A percentile compares a stretch with the other conserved stretches of the same genome.
These are phyloP conservation scores for Diarsia brunnea DNA, from an alignment of 2,888 invertebrate species.

Conservation along the genomic window DNA sequence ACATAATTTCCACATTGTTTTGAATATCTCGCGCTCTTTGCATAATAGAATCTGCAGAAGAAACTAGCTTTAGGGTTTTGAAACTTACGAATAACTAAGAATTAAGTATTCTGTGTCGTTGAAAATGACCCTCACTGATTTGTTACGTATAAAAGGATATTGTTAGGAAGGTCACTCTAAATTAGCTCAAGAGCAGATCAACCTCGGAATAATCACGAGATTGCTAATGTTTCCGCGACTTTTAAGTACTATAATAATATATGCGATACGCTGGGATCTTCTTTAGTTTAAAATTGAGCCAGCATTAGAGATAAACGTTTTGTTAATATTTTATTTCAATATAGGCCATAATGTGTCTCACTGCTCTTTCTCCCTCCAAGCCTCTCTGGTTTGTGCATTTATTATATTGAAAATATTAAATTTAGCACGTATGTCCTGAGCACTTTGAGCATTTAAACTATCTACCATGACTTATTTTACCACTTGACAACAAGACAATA, in stretches of 20 bases:
- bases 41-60: slow-evolving; percentile 57
- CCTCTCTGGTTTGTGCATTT: too few species aligned
- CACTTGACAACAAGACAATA: not conserved
- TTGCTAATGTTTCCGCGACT: not conserved
- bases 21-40: slow-evolving; percentile 43
- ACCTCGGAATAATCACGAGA: slow-evolving; percentile 22
- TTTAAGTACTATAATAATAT: too few species aligned
- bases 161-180: slow-evolving; percentile 20
- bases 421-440: not conserved
- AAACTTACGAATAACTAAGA: slow-evolving; percentile 6
- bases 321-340: not conserved
- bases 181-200: slow-evolving; percentile 29
- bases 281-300: not conserved
- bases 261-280: not conserved
- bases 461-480: not conserved
- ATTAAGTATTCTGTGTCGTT: not conserved
- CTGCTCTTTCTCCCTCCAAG: too few species aligned
- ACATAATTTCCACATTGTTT: slow-evolving; percentile 60
- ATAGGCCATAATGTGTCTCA: too few species aligned
- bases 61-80: slow-evolving; percentile 47
- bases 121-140: not conserved
- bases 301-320: not conserved
- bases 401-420: not conserved
- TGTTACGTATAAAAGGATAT: slow-evolving; percentile 17
- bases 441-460: not conserved